Evolutionary conservation across 2,797 vertebrate genomes (phyloP).

Genomic region (Varecia variegata): DNA sequence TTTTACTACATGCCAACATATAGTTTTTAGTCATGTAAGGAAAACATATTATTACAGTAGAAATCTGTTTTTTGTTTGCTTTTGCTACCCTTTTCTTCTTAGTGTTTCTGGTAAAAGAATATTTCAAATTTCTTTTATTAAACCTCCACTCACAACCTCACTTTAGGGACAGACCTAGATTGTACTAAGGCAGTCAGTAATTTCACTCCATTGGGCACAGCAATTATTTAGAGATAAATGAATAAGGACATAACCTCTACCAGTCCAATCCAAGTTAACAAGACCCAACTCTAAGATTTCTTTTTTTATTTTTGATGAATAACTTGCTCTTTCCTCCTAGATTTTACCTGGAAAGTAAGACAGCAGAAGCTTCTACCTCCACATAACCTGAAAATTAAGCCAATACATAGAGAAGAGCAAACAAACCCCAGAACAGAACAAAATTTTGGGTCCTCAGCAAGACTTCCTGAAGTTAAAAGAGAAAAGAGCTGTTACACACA

Average conservation of each 20-base stretch:
- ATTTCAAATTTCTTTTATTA: neutral
- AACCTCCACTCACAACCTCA: neutral
- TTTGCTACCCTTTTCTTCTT: neutral
- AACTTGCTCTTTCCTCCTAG: neutral
- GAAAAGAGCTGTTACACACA: neutral
- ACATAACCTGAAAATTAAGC: neutral
- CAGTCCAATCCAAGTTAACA: neutral
- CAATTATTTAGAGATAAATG: slow-evolving; percentile 3
- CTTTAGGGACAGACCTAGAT: neutral
- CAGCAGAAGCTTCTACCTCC: neutral
- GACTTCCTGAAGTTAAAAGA: neutral
- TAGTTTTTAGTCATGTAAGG: neutral
- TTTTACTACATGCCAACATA: neutral
- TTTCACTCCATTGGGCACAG: neutral
- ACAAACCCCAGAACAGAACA: neutral
- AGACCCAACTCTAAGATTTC: neutral
- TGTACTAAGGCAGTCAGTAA: neutral
- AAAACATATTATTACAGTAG: neutral
- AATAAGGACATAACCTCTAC: neutral
- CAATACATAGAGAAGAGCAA: neutral
- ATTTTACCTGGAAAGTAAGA: neutral
- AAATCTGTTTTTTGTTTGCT: slow-evolving; percentile 3
- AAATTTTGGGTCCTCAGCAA: neutral
- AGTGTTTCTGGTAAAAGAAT: neutral
- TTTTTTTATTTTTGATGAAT: slow-evolving; percentile 8